Base-by-base conservation (phyloP, 2,113 vertebrate genomes). In the Poecile atricapillus region DNA sequence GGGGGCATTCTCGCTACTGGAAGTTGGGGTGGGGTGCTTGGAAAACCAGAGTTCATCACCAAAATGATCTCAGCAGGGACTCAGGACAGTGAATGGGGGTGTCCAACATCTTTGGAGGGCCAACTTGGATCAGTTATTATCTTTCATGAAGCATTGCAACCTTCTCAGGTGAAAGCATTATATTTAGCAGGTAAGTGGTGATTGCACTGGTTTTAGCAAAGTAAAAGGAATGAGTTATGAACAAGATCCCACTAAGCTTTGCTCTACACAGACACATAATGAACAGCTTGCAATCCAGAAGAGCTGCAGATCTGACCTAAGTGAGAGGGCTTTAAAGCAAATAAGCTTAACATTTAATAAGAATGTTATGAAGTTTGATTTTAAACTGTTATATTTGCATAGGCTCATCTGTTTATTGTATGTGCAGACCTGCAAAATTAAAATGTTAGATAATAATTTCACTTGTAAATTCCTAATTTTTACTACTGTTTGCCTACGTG, bases 11-110 rank as follows among this genome's bases (percentile, higher is more conserved):
- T 99, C 10, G 98, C 98, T 3, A 92, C 99, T 3, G 98, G 98
- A 75, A 96, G 94, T 70, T 99, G 99, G 99, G 98, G 98, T 24
- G 99, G 98, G 7, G 83, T 98, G 46, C 91, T 97, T 46, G 98
- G 98, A 47, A 99, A 99, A 91, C 97, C 98, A 4, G 99, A 99
- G 95, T 97, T 98, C 9, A 89, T 99, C 95, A 99, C 99, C 21
- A 99, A 99, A 93, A 97, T 99, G 88, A 99, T 99, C 97, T 99
- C 99, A 8, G 99, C 99, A 6, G 99, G 99, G 67, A 99, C 99
- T 27, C 99, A 99, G 94, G 99, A 99, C 97, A 99, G 99, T 69
- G 99, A 99, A 92, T 99, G 99, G 99, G 99, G 99, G 8, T 99
- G 99, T 92, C 99, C 99, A 35, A 99, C 99, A 24, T 99, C 99